phyloP scores from a whole-genome alignment of 2,113 vertebrate species.

The Paedocypris sp. region DNA sequence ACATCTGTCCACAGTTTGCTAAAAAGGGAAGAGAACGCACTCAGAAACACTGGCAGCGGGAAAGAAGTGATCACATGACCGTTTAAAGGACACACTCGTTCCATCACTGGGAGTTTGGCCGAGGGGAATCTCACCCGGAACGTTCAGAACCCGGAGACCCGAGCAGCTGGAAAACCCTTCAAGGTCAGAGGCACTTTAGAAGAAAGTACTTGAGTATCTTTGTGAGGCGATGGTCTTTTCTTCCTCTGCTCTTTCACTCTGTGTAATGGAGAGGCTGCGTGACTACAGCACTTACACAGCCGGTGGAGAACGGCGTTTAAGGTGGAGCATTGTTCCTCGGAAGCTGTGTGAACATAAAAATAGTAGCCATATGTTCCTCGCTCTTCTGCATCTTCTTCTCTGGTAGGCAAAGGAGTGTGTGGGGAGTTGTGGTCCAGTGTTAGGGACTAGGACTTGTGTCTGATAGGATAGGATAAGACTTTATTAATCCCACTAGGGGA shows the following conservation, averaged over 20 bases:
- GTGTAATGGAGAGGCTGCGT: conserved; percentile 4
- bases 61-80: neutral
- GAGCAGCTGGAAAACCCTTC: conserved; percentile 19
- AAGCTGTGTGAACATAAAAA: no score
- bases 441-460: no score
- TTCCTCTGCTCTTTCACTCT: neutral
- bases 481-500: no score
- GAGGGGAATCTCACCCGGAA: neutral
- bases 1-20: no score
- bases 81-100: conserved; percentile 1
- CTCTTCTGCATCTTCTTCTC: no score
- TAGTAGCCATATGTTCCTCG: no score
- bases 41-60: neutral
- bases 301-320: no score
- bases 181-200: conserved; percentile 43
- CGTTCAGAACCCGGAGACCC: neutral
- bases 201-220: conserved; percentile 36
- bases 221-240: conserved; percentile 15
- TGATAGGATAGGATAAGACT: no score
- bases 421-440: no score
- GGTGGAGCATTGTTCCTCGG: no score
- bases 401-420: no score
- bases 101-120: conserved; percentile 24
- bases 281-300: neutral
- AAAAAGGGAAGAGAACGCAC: neutral